Percentiles rank a stretch among this genome's conserved stretches.
These are phyloP conservation scores for Dicrostonyx torquatus DNA, from an alignment of 2,797 vertebrate species.

Conservation along the genomic window DNA sequence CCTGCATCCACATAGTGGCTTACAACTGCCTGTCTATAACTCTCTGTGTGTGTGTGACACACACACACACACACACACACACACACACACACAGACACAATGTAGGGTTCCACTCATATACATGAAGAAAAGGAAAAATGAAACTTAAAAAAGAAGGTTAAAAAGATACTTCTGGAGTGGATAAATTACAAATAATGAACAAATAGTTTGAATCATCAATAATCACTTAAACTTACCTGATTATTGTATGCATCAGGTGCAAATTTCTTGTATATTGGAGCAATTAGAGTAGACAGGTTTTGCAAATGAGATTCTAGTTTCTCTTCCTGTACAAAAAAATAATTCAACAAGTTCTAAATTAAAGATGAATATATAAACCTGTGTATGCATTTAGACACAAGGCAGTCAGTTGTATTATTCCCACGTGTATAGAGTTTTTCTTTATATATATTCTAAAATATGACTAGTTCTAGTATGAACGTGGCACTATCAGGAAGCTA, in stretches of 20 bases:
- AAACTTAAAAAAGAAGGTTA: not conserved
- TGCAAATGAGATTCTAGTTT: conserved; percentile 94
- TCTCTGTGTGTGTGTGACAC: too few relatives aligned
- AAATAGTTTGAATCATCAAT: not conserved
- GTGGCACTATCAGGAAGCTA: not conserved
- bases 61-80: too few relatives aligned
- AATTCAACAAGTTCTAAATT: conserved; percentile 38
- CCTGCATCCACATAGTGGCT: not conserved
- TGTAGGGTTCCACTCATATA: not conserved
- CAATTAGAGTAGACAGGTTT: conserved; percentile 94
- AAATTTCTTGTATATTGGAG: conserved; percentile 94
- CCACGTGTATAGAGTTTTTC: not conserved
- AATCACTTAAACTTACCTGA: conserved; percentile 89
- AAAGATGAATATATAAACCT: not conserved
- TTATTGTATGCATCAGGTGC: conserved; percentile 98
- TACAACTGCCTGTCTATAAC: not conserved
- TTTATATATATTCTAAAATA: not conserved
- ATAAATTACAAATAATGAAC: not conserved
- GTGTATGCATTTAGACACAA: not conserved
- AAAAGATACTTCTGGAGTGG: not conserved
- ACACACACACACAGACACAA: not conserved
- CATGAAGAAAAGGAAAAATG: not conserved
- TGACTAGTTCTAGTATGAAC: not conserved
- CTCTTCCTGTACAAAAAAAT: conserved; percentile 91
- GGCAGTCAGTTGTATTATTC: not conserved